Evolutionary conservation across 2,113 vertebrate genomes (phyloP), one percentile per base, ranked within the genome.

Genomic region (Tauraco erythrolophus): DNA sequence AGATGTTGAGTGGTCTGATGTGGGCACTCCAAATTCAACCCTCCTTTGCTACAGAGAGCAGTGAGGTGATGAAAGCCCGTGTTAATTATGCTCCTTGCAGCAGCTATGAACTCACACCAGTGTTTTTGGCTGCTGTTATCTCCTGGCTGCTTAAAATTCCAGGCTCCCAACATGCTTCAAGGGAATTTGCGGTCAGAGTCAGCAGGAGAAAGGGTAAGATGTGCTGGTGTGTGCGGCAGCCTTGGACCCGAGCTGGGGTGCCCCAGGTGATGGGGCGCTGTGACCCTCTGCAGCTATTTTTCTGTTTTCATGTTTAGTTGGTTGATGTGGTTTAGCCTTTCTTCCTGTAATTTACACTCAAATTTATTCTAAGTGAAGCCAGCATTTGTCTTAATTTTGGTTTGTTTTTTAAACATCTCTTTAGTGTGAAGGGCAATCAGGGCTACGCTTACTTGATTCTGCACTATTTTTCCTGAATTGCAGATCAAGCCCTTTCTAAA

Each of bases 381-480:
- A 57, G 33, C 1, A 1, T 85, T 65, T 83, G 5, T 65, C 45
- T 92, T 56, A 43, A n/a, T 85, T 92, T 81, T 25, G 22, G 19
- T 65, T 77, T 81, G 21, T 5, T 68, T 74, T 89, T 83, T 39
- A 74, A 72, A 41, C 4, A 23, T 23, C 23, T 61, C 61, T 72
- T 54, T 25, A 28, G 21, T 10, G 8, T 30, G 33, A 85, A 58
- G 31, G 15, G 23, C 43, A 76, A 46, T 45, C 46, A 45, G 57
- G 41, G 48, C n/a, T 77, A 6, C 10, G 19, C 0, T 0, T 37
- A 25, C 3, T 41, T 39, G 25, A 6, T 58, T 69, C 61, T 66
- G 53, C 19, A 6, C 19, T 31, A 2, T 16, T 0, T 69, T 93
- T 43, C 77, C 54, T 19, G 5, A 50, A 33, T 4, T 79, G 37